Conservation (phyloP, 2,113 vertebrate species). For the Campylomormyrus tamandua region DNA sequence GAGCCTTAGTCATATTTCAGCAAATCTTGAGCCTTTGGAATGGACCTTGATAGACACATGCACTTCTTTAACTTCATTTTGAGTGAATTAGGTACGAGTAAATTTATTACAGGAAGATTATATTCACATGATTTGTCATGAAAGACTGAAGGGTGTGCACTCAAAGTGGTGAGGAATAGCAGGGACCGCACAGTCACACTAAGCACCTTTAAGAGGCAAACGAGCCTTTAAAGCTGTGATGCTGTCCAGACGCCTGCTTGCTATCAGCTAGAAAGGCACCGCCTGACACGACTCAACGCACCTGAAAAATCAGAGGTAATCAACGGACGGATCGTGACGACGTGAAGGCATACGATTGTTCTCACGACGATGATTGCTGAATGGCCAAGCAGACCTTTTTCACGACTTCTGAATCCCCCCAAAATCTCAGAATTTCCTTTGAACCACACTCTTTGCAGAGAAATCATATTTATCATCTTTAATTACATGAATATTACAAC, state of each 20-base stretch:
- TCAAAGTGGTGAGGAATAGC: background rate
- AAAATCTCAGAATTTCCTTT: background rate
- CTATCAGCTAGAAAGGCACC: background rate
- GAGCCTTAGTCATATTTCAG: background rate
- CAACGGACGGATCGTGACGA: background rate
- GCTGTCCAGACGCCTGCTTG: background rate
- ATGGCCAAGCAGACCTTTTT: background rate
- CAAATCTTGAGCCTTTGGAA: background rate
- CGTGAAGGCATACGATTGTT: too few relatives aligned
- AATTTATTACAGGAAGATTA: background rate
- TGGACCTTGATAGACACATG: background rate
- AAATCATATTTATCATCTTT: background rate
- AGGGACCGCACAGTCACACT: background rate
- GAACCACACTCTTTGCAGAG: background rate
- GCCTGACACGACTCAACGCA: constrained; percentile 23
- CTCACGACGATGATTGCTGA: too few relatives aligned
- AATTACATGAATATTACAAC: background rate
- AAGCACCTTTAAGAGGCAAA: background rate
- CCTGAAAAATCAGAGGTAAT: constrained; percentile 35
- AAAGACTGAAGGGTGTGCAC: background rate
- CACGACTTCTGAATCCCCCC: background rate
- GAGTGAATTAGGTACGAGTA: background rate
- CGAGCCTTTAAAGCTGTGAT: background rate
- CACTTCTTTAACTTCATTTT: background rate
- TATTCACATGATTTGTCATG: background rate